Evolutionary conservation across 1,140 invertebrate species (phyloP).

Genomic region (Muscidifurax raptorellus): DNA sequence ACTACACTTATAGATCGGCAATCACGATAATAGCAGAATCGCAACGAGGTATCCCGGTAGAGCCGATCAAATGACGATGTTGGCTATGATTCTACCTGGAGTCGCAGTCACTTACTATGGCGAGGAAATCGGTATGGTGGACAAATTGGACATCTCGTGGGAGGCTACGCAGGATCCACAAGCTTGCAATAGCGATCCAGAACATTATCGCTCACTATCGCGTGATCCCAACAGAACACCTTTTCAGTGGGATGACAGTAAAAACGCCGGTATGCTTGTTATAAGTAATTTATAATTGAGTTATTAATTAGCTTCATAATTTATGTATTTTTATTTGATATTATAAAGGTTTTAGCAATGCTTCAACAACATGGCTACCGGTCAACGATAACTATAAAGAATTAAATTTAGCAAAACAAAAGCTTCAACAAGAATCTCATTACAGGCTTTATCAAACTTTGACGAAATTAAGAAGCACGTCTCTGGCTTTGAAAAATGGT

Average conservation of each 20-base stretch:
- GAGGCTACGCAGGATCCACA: constrained; percentile 71
- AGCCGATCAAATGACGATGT: constrained; percentile 81
- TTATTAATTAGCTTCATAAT: not conserved
- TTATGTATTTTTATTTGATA: constrained; percentile 74
- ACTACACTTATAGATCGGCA: constrained; percentile 80
- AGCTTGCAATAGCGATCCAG: constrained; percentile 66
- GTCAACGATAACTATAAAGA: constrained; percentile 73
- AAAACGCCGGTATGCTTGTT: constrained; percentile 75
- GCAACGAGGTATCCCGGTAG: constrained; percentile 76
- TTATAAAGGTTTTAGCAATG: constrained; percentile 75
- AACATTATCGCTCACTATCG: constrained; percentile 63
- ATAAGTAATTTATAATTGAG: not conserved
- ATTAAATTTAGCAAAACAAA: constrained; percentile 74
- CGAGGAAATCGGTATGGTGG: constrained; percentile 81
- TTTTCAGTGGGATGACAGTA: constrained; percentile 83
- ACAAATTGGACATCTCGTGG: constrained; percentile 76
- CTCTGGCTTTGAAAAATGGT: constrained; percentile 66
- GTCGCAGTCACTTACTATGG: constrained; percentile 86
- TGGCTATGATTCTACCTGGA: constrained; percentile 83
- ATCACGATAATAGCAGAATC: constrained; percentile 80
- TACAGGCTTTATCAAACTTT: constrained; percentile 73
- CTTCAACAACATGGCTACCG: constrained; percentile 76
- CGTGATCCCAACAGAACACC: constrained; percentile 81
- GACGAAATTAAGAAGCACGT: constrained; percentile 63
- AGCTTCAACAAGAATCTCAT: constrained; percentile 64